Conservation (phyloP, 1,140 invertebrate genomes). For the Ladona fulva region DNA sequence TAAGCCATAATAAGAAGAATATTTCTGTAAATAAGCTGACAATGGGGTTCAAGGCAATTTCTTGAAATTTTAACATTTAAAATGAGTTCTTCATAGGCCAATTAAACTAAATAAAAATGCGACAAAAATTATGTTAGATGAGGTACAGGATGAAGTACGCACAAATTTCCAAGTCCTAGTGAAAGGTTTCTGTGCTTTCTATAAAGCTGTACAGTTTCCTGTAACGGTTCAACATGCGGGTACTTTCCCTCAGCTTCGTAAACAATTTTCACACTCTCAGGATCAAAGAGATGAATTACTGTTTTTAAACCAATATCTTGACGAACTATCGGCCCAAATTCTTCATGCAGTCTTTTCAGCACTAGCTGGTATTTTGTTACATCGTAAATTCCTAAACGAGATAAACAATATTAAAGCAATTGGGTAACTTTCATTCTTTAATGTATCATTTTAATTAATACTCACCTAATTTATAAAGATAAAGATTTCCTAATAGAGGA, state of each 20-base stretch:
- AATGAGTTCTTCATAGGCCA: too few species aligned
- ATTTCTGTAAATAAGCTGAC: too few species aligned
- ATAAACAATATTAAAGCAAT: constrained; percentile 11
- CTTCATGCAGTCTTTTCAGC: constrained; percentile 26
- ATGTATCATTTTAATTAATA: neutral
- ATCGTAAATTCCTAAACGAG: constrained; percentile 29
- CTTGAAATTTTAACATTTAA: too few species aligned
- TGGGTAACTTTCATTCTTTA: neutral
- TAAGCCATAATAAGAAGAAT: too few species aligned
- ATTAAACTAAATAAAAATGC: too few species aligned
- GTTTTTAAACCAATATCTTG: constrained; percentile 29
- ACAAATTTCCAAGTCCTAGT: constrained; percentile 47
- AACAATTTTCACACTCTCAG: constrained; percentile 34
- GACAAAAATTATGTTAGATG: too few species aligned
- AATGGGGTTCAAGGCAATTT: too few species aligned
- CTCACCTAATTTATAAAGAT: constrained; percentile 30
- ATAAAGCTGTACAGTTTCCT: constrained; percentile 42
- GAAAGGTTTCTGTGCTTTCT: constrained; percentile 38
- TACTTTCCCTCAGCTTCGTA: constrained; percentile 38
- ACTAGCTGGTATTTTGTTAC: constrained; percentile 30
- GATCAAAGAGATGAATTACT: constrained; percentile 34
- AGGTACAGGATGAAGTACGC: constrained; percentile 20
- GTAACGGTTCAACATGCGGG: constrained; percentile 40
- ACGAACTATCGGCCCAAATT: constrained; percentile 32
- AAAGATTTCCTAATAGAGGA: constrained; percentile 26